Conservation (phyloP, 2,113 vertebrate species). For the Callorhinus ursinus region DNA sequence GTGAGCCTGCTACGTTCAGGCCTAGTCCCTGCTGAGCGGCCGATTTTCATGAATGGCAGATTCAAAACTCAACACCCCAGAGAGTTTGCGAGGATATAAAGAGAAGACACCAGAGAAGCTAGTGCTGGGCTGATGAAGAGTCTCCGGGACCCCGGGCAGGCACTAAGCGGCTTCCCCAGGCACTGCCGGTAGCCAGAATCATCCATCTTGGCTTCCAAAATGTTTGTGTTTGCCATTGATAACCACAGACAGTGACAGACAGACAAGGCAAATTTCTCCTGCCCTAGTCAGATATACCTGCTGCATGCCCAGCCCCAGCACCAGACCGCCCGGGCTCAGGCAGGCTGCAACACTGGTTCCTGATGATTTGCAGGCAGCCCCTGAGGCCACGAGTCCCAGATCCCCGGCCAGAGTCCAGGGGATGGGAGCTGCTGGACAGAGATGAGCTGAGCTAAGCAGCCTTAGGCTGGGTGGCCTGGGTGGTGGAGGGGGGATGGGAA, state of each 20-base stretch:
- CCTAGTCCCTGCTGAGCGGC: background rate
- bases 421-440: background rate
- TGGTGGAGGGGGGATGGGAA: accelerated
- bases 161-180: constrained; percentile 35
- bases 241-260: constrained; percentile 53
- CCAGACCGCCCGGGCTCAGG: background rate
- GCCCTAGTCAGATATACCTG: background rate
- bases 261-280: constrained; percentile 57
- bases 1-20: background rate
- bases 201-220: constrained; percentile 47
- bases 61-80: background rate
- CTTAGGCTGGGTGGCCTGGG: background rate
- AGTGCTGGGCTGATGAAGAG: constrained; percentile 39
- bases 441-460: background rate
- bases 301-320: background rate
- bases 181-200: background rate
- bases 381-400: background rate
- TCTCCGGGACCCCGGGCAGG: background rate
- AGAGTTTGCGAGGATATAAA: background rate
- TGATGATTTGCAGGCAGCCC: constrained; percentile 37
- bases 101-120: background rate
- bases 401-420: background rate
- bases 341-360: background rate
- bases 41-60: background rate
- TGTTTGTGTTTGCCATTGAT: constrained; percentile 50